These are phyloP conservation scores for Cyanocitta stelleri DNA, from an alignment of 2,113 vertebrate genomes.

Conservation along the genomic window DNA sequence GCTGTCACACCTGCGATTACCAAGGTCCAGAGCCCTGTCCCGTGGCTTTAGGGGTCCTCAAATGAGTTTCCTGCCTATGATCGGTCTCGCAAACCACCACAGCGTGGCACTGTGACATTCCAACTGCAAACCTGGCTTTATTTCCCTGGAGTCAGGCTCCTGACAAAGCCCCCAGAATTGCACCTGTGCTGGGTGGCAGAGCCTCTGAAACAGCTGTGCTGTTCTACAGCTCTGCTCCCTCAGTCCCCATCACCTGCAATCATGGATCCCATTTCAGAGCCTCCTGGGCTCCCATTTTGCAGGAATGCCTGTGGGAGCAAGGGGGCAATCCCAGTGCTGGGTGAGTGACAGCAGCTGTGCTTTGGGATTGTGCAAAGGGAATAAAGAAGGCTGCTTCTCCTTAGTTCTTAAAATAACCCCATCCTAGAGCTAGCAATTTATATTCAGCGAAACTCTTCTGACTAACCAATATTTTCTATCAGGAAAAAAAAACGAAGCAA, in stretches of 20 bases:
- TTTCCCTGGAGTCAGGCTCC: background rate
- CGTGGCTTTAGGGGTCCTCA: background rate
- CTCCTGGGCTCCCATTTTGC: background rate
- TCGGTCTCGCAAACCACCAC: slow-evolving; percentile 57
- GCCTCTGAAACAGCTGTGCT: rapidly evolving
- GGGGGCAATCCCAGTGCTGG: background rate
- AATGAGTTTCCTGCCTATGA: background rate
- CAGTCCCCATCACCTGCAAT: background rate
- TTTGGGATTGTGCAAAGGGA: background rate
- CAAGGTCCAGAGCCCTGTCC: background rate
- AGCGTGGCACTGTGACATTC: slow-evolving; percentile 71
- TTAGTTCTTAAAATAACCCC: background rate
- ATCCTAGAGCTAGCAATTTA: background rate
- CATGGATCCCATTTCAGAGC: background rate
- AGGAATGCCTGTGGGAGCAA: background rate
- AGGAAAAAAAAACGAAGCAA: background rate
- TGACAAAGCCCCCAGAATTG: background rate
- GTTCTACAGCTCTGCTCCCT: background rate
- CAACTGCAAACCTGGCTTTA: background rate
- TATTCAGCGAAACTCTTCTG: background rate
- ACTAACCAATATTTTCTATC: background rate
- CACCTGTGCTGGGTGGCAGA: background rate
- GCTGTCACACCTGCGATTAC: background rate
- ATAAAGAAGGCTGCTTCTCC: background rate
- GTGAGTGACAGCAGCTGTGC: background rate